phyloP scores from a whole-genome alignment of 2,797 vertebrate genomes.

The Hippocampus kuda region DNA sequence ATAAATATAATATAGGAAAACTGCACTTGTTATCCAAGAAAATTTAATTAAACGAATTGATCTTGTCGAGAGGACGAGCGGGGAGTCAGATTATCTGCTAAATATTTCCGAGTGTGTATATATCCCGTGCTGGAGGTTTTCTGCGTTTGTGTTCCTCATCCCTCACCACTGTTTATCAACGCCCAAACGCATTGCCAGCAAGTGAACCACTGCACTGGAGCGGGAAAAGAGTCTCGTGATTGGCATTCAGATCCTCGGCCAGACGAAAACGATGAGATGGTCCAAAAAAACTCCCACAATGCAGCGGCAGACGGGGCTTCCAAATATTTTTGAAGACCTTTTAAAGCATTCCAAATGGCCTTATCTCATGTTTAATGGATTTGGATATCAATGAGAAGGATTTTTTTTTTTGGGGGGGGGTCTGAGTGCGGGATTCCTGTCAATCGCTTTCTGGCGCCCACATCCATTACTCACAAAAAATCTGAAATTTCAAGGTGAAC shows the following conservation, averaged over 20 bases:
- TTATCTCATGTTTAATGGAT: neutral
- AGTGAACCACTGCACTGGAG: neutral
- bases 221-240: constrained; percentile 1
- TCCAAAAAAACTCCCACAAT: neutral
- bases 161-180: constrained; percentile 6
- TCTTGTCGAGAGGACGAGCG: neutral
- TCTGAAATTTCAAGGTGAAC: neutral
- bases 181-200: neutral
- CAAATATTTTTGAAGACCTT: neutral
- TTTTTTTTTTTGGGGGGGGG: neutral
- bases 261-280: neutral
- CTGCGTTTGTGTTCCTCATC: constrained; percentile 2
- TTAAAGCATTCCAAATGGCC: neutral
- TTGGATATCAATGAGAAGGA: neutral
- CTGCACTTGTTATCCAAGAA: too few species aligned
- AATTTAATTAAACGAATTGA: too few species aligned
- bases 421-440: neutral
- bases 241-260: neutral
- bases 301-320: neutral
- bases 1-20: too few species aligned
- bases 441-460: neutral
- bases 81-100: neutral
- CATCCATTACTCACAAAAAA: neutral
- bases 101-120: constrained; percentile 6
- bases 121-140: neutral